Conservation (phyloP, 2,797 vertebrate species). For the Takifugu ocellatus region DNA sequence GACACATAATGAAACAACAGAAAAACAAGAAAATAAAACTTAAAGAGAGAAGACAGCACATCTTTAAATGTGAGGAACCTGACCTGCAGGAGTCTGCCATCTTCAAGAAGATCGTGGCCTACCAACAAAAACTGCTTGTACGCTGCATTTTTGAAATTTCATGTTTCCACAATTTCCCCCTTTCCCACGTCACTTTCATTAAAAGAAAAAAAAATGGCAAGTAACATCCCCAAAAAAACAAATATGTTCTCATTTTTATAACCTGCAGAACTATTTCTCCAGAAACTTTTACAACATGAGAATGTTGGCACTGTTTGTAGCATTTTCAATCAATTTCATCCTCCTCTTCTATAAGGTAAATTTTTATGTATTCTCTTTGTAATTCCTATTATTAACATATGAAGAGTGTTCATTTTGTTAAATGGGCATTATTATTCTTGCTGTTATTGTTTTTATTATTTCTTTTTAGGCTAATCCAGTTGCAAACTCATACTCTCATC, state of each 20-base stretch:
- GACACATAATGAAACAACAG: constrained; percentile 76
- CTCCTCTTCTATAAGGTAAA: constrained; percentile 95
- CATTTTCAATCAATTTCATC: constrained; percentile 97
- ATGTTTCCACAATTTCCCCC: not conserved
- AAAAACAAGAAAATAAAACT: constrained; percentile 82
- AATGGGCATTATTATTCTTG: not conserved
- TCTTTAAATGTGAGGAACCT: constrained; percentile 82
- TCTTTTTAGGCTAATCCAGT: too few relatives aligned
- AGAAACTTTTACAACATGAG: constrained; percentile 99
- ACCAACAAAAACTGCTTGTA: constrained; percentile 94
- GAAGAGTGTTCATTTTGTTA: not conserved
- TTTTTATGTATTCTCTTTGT: not conserved
- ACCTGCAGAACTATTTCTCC: constrained; percentile 92
- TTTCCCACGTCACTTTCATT: not conserved
- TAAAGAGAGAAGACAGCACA: constrained; percentile 78
- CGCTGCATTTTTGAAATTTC: constrained; percentile 14
- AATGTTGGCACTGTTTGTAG: constrained; percentile 94
- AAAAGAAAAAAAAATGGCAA: not conserved
- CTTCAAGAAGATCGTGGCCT: constrained; percentile 94
- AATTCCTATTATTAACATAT: not conserved
- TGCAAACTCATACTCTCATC: not conserved
- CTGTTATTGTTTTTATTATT: too few relatives aligned
- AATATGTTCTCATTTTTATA: constrained; percentile 2
- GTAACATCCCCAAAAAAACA: not conserved
- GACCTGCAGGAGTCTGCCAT: constrained; percentile 93